These are phyloP conservation scores for Serranus cabrilla DNA, from an alignment of 2,797 vertebrate genomes.

Conservation along the genomic window DNA sequence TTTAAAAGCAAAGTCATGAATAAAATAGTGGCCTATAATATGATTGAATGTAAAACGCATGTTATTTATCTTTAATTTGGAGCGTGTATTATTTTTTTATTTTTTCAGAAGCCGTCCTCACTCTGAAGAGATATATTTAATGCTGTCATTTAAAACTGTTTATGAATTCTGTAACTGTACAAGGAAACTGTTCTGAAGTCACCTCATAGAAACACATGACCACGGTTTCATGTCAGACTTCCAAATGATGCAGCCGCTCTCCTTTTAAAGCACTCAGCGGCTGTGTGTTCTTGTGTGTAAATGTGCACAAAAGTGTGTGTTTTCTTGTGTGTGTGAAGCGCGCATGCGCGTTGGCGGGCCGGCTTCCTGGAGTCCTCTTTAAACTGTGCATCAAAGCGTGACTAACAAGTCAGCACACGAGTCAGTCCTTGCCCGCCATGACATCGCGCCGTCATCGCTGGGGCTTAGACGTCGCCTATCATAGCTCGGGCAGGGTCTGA, in stretches of 20 bases:
- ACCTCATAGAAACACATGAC: constrained; percentile 41
- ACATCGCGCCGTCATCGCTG: constrained; percentile 54
- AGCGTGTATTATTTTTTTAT: neutral
- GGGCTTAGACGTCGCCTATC: constrained; percentile 57
- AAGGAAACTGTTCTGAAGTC: constrained; percentile 33
- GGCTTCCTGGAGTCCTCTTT: constrained; percentile 83
- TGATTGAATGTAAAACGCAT: constrained; percentile 2
- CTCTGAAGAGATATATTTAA: neutral
- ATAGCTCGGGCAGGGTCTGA: constrained; percentile 40
- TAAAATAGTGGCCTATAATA: constrained; percentile 22
- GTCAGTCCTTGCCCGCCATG: constrained; percentile 63
- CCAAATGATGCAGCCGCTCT: constrained; percentile 61
- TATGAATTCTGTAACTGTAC: constrained; percentile 18
- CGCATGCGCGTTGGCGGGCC: constrained; percentile 48
- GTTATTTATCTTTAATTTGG: constrained; percentile 9
- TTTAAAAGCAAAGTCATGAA: constrained; percentile 49
- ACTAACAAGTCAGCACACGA: constrained; percentile 82
- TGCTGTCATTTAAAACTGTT: neutral
- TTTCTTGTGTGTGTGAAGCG: constrained; percentile 18
- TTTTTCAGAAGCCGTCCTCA: neutral
- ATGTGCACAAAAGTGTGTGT: constrained; percentile 53
- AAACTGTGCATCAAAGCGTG: constrained; percentile 86
- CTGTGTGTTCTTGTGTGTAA: constrained; percentile 55
- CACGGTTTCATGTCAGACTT: constrained; percentile 63
- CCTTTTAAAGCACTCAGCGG: constrained; percentile 61